Conservation (phyloP, 2,888 invertebrate genomes). For the Campopleginae sp. region DNA sequence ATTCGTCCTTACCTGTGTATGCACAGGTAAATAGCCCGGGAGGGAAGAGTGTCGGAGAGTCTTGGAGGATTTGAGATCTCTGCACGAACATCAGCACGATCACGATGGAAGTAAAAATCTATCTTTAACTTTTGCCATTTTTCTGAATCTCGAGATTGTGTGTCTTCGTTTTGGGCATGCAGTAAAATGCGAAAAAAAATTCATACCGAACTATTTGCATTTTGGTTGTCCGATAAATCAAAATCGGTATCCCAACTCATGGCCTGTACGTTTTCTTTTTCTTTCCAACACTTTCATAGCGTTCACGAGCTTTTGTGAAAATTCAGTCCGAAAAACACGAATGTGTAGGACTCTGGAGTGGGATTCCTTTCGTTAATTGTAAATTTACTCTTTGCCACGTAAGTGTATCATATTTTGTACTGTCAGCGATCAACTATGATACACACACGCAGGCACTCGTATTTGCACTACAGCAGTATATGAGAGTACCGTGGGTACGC, state of each 20-base stretch:
- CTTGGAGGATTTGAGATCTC: neutral
- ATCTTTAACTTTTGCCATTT: constrained; percentile 20
- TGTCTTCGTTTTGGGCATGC: neutral
- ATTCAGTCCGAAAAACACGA: neutral
- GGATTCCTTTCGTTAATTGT: neutral
- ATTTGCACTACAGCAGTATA: constrained; percentile 34
- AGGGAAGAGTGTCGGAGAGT: neutral
- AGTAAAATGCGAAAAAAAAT: neutral
- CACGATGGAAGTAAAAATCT: constrained; percentile 24
- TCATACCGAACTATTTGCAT: neutral
- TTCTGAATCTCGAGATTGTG: neutral
- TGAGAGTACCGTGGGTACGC: constrained; percentile 35
- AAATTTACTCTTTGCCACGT: neutral
- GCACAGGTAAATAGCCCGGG: neutral
- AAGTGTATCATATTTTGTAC: constrained; percentile 5
- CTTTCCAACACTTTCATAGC: neutral
- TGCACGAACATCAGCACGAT: constrained; percentile 29
- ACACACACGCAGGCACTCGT: constrained; percentile 5
- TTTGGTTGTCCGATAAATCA: neutral
- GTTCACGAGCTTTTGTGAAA: neutral
- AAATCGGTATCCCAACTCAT: neutral
- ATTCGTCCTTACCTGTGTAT: neutral
- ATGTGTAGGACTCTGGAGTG: neutral
- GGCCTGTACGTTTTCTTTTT: neutral
- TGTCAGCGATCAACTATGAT: neutral